Evolutionary conservation across 2,888 invertebrate species (phyloP).

Genomic region (Geophilus truncorum): DNA sequence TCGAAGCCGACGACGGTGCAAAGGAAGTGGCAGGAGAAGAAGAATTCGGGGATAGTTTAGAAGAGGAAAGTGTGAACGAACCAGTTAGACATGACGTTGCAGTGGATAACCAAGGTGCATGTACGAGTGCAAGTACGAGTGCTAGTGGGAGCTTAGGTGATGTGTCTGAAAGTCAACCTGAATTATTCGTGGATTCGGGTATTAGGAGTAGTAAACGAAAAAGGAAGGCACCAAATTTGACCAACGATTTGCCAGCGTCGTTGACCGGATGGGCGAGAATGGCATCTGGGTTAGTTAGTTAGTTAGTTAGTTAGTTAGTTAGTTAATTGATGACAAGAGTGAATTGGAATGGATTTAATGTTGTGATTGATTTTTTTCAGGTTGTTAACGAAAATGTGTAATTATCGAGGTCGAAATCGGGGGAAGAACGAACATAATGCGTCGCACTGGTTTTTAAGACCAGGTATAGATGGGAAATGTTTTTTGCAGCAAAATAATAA

Average conservation of each 20-base stretch:
- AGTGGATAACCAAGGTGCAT: background rate
- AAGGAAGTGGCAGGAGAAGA: background rate
- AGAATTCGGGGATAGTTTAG: background rate
- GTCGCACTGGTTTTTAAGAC: slow-evolving; percentile 36
- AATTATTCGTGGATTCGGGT: background rate
- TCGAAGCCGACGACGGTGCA: background rate
- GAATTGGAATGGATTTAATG: background rate
- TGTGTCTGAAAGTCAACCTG: background rate
- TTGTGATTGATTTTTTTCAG: slow-evolving; percentile 39
- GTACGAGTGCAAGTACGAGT: background rate
- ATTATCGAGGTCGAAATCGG: slow-evolving; percentile 42
- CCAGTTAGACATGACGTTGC: background rate
- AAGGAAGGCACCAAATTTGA: slow-evolving; percentile 28
- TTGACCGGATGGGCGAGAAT: slow-evolving; percentile 35
- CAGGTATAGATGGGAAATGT: too few relatives aligned
- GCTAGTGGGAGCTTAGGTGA: too few relatives aligned
- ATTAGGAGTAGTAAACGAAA: slow-evolving; percentile 29
- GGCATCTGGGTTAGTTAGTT: slow-evolving; percentile 35
- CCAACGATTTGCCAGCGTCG: slow-evolving; percentile 28
- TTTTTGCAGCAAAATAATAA: background rate
- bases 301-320: too few relatives aligned
- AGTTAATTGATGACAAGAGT: too few relatives aligned
- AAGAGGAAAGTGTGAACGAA: slow-evolving; percentile 41
- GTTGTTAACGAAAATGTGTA: slow-evolving; percentile 45
- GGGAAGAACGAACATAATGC: slow-evolving; percentile 32